These are phyloP conservation scores for Apis dorsata DNA, from an alignment of 1,140 invertebrate species.

Conservation along the genomic window DNA sequence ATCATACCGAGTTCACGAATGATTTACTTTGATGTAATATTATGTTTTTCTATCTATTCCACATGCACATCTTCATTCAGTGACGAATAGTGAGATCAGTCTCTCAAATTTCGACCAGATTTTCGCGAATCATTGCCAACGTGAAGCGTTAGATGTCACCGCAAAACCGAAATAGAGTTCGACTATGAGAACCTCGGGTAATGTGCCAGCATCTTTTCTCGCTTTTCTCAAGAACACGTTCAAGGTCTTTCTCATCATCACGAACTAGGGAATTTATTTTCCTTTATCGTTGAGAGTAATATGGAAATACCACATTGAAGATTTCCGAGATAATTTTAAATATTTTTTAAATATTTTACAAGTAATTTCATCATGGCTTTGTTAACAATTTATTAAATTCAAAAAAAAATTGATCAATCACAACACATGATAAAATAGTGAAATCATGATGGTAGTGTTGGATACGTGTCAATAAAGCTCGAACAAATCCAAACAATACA, in stretches of 20 bases:
- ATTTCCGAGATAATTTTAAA: no score
- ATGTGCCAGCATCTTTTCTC: conserved; percentile 34
- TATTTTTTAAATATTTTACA: no score
- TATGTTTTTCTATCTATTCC: background rate
- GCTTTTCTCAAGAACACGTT: conserved; percentile 48
- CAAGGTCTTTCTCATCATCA: conserved; percentile 20
- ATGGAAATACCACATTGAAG: no score
- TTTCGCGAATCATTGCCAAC: conserved; percentile 38
- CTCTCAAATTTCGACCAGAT: conserved; percentile 41
- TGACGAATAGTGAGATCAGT: conserved; percentile 53
- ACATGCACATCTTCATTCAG: conserved; percentile 9
- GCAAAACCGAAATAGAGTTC: conserved; percentile 55
- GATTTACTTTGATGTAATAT: conserved; percentile 3
- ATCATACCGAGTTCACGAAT: background rate
- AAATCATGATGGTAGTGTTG: no score
- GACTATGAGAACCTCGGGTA: conserved; percentile 35
- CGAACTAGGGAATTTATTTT: no score
- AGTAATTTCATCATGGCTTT: no score
- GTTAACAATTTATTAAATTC: no score
- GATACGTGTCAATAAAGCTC: no score
- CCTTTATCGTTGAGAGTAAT: no score
- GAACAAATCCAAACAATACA: no score
- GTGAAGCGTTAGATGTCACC: conserved; percentile 38
- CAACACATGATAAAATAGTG: no score
- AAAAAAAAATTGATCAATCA: no score